Percentiles rank a stretch among this genome's conserved stretches.
Conservation (phyloP, 2,113 vertebrate genomes). For the Hemiprocne comata region DNA sequence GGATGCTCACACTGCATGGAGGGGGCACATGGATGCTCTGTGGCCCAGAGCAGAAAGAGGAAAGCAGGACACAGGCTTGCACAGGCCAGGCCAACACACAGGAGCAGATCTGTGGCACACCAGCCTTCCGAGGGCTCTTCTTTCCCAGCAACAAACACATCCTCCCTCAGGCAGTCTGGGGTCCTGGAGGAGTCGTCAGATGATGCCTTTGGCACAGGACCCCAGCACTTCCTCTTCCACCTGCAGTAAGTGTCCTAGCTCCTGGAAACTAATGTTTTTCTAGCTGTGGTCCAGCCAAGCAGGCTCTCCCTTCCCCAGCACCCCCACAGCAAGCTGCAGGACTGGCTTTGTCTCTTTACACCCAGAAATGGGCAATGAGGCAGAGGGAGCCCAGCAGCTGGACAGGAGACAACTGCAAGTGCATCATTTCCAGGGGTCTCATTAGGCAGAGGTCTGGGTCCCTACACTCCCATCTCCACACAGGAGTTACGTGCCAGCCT, state of each 20-base stretch:
- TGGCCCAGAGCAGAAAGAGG: background rate
- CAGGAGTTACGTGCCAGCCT: background rate
- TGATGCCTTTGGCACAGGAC: background rate
- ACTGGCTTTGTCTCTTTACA: background rate
- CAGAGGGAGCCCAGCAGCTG: background rate
- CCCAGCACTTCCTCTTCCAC: background rate
- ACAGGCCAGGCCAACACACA: fast-evolving
- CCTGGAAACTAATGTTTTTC: background rate
- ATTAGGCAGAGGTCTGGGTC: fast-evolving
- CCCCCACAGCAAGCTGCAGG: background rate
- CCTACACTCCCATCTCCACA: background rate
- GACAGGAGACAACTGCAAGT: background rate
- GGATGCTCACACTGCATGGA: background rate
- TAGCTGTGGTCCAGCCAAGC: background rate
- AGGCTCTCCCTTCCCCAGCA: background rate
- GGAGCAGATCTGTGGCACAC: background rate
- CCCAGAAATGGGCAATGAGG: background rate
- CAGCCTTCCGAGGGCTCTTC: background rate
- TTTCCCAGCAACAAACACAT: background rate
- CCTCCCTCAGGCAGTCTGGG: fast-evolving
- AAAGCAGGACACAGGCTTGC: background rate
- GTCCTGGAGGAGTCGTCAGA: background rate
- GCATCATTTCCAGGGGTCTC: background rate
- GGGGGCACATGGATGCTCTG: background rate
- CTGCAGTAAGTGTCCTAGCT: background rate